Evolutionary conservation across 2,888 invertebrate species (phyloP).

Genomic region (Coelopa pilipes): DNA sequence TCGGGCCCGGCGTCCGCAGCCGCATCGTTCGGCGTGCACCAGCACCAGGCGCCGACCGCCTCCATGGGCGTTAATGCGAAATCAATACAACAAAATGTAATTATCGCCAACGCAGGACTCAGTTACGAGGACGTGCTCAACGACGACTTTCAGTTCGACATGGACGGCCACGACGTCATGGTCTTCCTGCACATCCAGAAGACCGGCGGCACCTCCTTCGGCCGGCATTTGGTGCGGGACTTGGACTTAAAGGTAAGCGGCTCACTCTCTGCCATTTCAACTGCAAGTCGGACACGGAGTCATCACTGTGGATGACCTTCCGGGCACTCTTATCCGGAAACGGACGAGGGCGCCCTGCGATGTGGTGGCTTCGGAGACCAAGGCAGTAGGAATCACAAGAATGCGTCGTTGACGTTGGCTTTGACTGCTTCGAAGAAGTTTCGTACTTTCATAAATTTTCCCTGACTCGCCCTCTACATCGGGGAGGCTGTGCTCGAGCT

Average conservation of each 20-base stretch:
- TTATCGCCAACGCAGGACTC: conserved; percentile 70
- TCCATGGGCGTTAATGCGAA: conserved; percentile 53
- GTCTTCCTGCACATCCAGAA: conserved; percentile 99
- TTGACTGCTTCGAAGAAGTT: too few species aligned
- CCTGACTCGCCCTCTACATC: too few species aligned
- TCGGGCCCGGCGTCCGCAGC: conserved; percentile 42
- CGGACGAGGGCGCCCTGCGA: too few species aligned
- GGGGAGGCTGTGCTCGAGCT: too few species aligned
- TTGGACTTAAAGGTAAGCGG: conserved; percentile 77
- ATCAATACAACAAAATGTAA: conserved; percentile 60
- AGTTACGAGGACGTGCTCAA: conserved; percentile 89
- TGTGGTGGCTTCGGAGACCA: too few species aligned
- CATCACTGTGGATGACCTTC: too few species aligned
- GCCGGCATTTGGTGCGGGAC: conserved; percentile 95
- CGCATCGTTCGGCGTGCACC: conserved; percentile 39
- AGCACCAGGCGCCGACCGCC: conserved; percentile 46
- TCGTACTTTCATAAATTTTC: too few species aligned
- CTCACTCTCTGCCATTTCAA: not conserved
- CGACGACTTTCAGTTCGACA: conserved; percentile 88
- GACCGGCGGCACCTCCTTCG: conserved; percentile 98
- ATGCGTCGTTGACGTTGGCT: too few species aligned
- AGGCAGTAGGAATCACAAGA: too few species aligned
- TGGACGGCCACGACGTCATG: conserved; percentile 95
- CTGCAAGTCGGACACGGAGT: too few species aligned
- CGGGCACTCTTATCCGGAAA: too few species aligned